These are phyloP conservation scores for Limosa lapponica DNA, from an alignment of 2,797 vertebrate species.

Conservation along the genomic window DNA sequence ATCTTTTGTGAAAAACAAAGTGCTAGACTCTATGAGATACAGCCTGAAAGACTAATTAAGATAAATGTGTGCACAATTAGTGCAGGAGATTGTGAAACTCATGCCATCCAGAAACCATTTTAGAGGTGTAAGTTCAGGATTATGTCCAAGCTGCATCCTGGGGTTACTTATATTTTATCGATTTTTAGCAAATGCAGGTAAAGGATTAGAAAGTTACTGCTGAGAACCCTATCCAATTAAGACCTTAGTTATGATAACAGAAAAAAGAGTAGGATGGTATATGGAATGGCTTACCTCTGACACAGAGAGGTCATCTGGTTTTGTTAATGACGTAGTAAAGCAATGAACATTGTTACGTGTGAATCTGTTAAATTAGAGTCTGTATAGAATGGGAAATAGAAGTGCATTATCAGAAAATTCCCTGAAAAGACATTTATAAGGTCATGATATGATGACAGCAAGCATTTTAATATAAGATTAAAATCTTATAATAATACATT, in stretches of 20 bases:
- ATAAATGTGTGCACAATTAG: not conserved
- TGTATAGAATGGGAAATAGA: not conserved
- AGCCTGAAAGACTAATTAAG: not conserved
- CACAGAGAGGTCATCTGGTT: not conserved
- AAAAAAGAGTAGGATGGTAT: not conserved
- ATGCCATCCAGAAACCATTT: not conserved
- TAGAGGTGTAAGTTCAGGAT: not conserved
- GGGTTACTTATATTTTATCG: not conserved
- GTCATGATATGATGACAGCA: not conserved
- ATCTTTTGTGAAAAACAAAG: not conserved
- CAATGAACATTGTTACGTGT: not conserved
- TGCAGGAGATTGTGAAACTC: not conserved
- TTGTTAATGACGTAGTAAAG: not conserved
- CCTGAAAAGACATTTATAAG: not conserved
- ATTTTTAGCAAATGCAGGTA: not conserved
- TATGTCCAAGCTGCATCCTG: not conserved
- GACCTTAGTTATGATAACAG: not conserved
- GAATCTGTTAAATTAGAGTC: not conserved
- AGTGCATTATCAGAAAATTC: not conserved
- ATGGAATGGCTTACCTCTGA: not conserved
- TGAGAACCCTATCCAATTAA: not conserved
- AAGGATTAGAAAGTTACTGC: not conserved
- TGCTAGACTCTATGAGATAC: not conserved
- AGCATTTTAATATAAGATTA: not conserved
- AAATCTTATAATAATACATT: not conserved